A percentile compares a stretch with the other conserved stretches of the same genome.
These are phyloP conservation scores for Mastomys natalensis DNA, from an alignment of 2,113 vertebrate species.

Conservation along the genomic window DNA sequence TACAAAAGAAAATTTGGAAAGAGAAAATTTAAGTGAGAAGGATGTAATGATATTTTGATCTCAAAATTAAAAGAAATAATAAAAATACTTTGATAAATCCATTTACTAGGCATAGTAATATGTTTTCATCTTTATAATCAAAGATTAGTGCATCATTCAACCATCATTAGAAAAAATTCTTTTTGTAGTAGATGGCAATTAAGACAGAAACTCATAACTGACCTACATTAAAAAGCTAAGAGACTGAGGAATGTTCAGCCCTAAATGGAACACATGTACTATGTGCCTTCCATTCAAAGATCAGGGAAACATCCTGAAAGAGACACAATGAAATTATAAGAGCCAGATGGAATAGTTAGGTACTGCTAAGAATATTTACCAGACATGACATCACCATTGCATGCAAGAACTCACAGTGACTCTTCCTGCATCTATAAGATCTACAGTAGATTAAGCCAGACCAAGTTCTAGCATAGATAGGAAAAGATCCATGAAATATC, in stretches of 20 bases:
- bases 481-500: neutral
- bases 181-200: neutral
- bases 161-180: neutral
- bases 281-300: neutral
- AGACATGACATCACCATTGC: neutral
- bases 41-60: neutral
- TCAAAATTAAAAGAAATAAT: neutral
- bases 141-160: too few species aligned
- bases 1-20: neutral
- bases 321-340: neutral
- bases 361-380: neutral
- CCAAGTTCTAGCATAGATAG: too few species aligned
- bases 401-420: neutral
- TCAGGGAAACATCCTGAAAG: neutral
- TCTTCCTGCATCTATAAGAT: neutral
- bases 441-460: too few species aligned
- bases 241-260: neutral
- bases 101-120: neutral
- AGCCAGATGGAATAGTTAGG: neutral
- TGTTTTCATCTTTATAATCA: neutral
- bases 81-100: neutral
- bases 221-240: neutral
- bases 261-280: neutral
- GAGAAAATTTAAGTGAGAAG: neutral
- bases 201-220: neutral